phyloP scores from a whole-genome alignment of 2,888 invertebrate species.

The Tipula helvola region DNA sequence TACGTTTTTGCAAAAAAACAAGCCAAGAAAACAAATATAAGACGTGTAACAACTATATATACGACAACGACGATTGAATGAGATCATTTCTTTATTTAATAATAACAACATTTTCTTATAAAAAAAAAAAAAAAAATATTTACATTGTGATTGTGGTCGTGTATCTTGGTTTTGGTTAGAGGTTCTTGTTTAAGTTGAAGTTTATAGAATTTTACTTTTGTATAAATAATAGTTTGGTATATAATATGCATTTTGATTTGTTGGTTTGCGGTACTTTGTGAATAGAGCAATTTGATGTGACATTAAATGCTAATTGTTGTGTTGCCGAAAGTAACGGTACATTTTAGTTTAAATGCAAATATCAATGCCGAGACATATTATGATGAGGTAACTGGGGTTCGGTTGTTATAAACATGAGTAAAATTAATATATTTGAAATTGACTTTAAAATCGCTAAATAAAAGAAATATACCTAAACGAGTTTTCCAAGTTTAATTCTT shows the following conservation, averaged over 20 bases:
- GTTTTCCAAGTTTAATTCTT: no score
- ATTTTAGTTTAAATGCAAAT: background rate
- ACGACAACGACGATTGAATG: background rate
- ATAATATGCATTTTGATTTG: background rate
- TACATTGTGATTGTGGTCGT: background rate
- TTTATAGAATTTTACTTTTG: background rate
- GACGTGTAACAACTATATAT: background rate
- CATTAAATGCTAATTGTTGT: background rate
- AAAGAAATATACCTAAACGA: no score
- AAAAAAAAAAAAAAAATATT: background rate
- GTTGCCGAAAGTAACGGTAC: background rate
- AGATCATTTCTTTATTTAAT: background rate
- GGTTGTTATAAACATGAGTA: no score
- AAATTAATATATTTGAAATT: no score
- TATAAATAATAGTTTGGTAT: background rate
- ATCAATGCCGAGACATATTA: no score
- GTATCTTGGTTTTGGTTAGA: background rate
- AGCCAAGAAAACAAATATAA: background rate
- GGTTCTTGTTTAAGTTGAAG: background rate
- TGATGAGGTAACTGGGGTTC: no score
- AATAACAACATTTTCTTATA: background rate
- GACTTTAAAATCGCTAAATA: no score
- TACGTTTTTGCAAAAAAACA: background rate
- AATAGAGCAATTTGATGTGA: background rate
- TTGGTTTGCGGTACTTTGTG: background rate